phyloP scores from a whole-genome alignment of 2,797 vertebrate genomes.

The Cynodonichthys magdalenae region DNA sequence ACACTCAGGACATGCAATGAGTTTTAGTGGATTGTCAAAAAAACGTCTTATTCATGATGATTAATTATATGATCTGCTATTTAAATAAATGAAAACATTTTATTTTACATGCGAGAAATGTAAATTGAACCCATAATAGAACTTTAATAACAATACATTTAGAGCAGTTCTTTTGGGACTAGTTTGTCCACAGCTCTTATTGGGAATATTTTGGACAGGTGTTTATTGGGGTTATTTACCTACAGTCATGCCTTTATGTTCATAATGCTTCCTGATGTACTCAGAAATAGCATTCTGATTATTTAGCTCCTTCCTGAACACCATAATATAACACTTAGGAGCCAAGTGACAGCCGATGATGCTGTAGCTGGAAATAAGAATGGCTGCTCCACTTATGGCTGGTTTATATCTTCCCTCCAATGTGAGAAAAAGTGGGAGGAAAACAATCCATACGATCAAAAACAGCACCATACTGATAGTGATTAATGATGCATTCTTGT shows the following conservation, averaged over 20 bases:
- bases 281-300: conserved; percentile 55
- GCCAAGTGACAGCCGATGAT: conserved; percentile 71
- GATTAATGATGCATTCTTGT: conserved; percentile 67
- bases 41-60: background rate
- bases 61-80: background rate
- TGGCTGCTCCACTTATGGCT: conserved; percentile 50
- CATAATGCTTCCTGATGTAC: conserved; percentile 66
- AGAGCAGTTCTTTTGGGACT: background rate
- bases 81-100: too few species aligned
- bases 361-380: conserved; percentile 68
- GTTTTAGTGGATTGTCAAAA: too few species aligned
- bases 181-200: too few species aligned
- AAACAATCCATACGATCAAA: conserved; percentile 70
- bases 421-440: conserved; percentile 63
- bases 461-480: conserved; percentile 71
- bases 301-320: conserved; percentile 69
- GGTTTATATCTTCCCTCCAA: conserved; percentile 31
- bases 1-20: background rate
- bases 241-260: conserved; percentile 38
- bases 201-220: background rate
- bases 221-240: conserved; percentile 25
- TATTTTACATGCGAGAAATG: too few species aligned
- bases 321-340: conserved; percentile 72
- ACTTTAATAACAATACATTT: background rate
- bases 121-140: too few species aligned